Evolutionary conservation across 2,797 vertebrate species (phyloP).

Genomic region (Caiman crocodilus): DNA sequence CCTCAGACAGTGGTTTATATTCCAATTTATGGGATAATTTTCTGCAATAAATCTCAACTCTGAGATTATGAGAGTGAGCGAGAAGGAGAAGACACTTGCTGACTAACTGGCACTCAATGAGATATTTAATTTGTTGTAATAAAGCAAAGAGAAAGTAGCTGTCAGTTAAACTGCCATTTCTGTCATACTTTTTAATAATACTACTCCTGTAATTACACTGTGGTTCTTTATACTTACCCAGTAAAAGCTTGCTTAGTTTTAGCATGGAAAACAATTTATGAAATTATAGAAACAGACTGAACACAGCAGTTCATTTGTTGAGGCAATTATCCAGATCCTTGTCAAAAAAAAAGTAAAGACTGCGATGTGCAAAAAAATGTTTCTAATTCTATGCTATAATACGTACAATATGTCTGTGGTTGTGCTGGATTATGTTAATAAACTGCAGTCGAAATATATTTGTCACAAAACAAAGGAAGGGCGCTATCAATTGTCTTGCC

Average conservation of each 20-base stretch:
- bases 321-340: slow-evolving; percentile 85
- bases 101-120: slow-evolving; percentile 81
- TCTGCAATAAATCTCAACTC: not conserved
- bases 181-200: slow-evolving; percentile 91
- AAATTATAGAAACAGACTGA: slow-evolving; percentile 87
- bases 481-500: slow-evolving; percentile 86
- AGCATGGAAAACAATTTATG: slow-evolving; percentile 87
- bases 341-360: slow-evolving; percentile 80
- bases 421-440: slow-evolving; percentile 87
- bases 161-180: slow-evolving; percentile 86
- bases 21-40: not conserved
- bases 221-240: slow-evolving; percentile 89
- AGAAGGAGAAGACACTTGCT: slow-evolving; percentile 37
- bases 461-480: slow-evolving; percentile 91
- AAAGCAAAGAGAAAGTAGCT: slow-evolving; percentile 87
- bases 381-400: slow-evolving; percentile 87
- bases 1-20: not conserved
- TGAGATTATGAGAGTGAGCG: not conserved
- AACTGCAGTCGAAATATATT: slow-evolving; percentile 86
- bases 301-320: slow-evolving; percentile 83
- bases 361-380: slow-evolving; percentile 82
- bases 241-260: slow-evolving; percentile 83
- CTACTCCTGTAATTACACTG: slow-evolving; percentile 86
- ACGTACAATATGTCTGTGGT: slow-evolving; percentile 86
- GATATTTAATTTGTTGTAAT: slow-evolving; percentile 88